A percentile compares a stretch with the other conserved stretches of the same genome.
phyloP scores from a whole-genome alignment of 2,888 invertebrate species.

The Nymphalis polychloros region DNA sequence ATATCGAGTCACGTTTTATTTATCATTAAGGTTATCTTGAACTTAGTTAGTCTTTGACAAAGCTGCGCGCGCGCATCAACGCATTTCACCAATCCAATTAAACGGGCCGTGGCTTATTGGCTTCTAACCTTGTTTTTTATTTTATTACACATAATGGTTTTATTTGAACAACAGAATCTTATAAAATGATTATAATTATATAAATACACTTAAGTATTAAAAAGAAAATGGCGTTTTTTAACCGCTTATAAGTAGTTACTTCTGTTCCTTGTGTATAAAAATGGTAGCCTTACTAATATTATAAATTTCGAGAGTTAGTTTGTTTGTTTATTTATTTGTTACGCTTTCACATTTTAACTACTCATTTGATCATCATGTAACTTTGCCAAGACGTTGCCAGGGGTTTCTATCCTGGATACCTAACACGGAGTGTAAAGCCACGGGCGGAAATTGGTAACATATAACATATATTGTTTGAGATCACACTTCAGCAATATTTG shows the following conservation, averaged over 20 bases:
- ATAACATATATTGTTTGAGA: too few species aligned
- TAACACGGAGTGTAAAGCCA: too few species aligned
- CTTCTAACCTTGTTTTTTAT: constrained; percentile 45
- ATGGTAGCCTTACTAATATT: background rate
- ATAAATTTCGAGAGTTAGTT: too few species aligned
- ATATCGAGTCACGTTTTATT: too few species aligned
- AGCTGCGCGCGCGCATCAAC: constrained; percentile 41
- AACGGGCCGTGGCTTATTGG: constrained; percentile 64
- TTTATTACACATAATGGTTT: constrained; percentile 46
- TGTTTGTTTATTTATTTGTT: too few species aligned
- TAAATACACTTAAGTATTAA: constrained; percentile 6
- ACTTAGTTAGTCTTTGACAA: constrained; percentile 40
- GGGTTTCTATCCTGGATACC: too few species aligned
- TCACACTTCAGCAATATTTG: too few species aligned
- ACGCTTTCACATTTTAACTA: too few species aligned
- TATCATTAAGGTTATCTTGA: background rate
- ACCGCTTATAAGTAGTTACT: background rate
- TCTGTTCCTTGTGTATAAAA: background rate
- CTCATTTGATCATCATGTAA: too few species aligned
- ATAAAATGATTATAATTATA: constrained; percentile 29
- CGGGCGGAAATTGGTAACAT: too few species aligned
- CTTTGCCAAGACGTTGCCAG: too few species aligned
- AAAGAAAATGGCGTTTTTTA: background rate
- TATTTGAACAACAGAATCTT: constrained; percentile 35
- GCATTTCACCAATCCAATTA: constrained; percentile 65